phyloP scores from a whole-genome alignment of 2,888 invertebrate species.

The Ypsolopha sequella region DNA sequence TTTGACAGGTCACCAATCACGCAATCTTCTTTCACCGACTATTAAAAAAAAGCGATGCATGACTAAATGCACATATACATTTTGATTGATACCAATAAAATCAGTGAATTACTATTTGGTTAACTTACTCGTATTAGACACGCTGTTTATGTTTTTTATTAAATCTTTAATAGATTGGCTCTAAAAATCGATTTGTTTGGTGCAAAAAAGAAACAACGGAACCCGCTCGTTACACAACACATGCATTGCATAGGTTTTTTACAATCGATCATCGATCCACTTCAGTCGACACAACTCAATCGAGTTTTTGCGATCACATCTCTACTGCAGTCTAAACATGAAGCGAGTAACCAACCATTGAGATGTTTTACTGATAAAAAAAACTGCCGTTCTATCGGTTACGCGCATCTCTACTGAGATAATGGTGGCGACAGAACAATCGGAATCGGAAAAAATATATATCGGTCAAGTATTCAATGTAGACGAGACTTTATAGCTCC shows the following conservation, averaged over 20 bases:
- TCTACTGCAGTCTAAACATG: constrained; percentile 15
- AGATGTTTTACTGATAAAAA: constrained; percentile 5
- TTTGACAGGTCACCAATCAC: no score
- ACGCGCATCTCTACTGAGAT: constrained; percentile 3
- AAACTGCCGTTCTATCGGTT: constrained; percentile 6
- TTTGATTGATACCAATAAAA: no score
- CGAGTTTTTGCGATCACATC: constrained; percentile 26
- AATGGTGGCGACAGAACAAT: constrained; percentile 4
- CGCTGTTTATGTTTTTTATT: no score
- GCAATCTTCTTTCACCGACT: no score
- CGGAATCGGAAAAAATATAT: neutral
- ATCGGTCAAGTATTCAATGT: neutral
- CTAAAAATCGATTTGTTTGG: no score
- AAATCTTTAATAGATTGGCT: no score
- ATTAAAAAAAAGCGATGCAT: no score
- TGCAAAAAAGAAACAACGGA: neutral
- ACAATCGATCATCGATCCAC: constrained; percentile 14
- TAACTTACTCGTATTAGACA: no score
- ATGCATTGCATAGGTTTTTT: neutral
- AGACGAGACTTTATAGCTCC: neutral
- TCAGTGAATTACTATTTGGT: no score
- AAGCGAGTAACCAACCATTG: constrained; percentile 2
- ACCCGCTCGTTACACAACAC: neutral
- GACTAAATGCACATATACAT: no score
- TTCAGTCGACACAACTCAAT: constrained; percentile 24